phyloP scores from a whole-genome alignment of 37 sponge, comb jelly and placozoan species.

The Bolinopsis microptera region DNA sequence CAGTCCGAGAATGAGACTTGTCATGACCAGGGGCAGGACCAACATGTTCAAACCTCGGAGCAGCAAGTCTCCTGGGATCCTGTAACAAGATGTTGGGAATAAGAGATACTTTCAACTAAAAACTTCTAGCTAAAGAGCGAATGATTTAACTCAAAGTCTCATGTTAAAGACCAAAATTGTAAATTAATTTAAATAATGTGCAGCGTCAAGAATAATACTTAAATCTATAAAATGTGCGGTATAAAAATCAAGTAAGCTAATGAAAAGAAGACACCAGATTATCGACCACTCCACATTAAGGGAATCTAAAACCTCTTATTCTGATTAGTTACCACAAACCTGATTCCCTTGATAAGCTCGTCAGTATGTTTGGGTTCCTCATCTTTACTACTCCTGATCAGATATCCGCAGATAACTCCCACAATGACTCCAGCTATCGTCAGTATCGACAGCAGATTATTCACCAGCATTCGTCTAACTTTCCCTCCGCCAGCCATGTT shows the following conservation, averaged over 20 bases:
- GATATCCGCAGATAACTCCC: background rate
- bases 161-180: too few species aligned
- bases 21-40: constrained; percentile 87
- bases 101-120: too few species aligned
- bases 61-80: constrained; percentile 90
- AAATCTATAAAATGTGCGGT: too few species aligned
- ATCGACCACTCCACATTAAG: too few species aligned
- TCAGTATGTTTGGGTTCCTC: background rate
- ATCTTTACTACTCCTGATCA: background rate
- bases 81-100: constrained; percentile 68
- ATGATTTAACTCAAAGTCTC: too few species aligned
- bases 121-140: too few species aligned
- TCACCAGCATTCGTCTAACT: background rate
- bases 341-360: background rate
- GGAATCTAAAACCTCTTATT: too few species aligned
- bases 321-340: too few species aligned
- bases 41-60: constrained; percentile 87
- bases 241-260: too few species aligned
- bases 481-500: background rate
- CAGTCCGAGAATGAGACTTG: constrained; percentile 84
- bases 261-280: too few species aligned
- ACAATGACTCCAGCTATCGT: constrained; percentile 6
- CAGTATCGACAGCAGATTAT: background rate
- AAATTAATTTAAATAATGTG: too few species aligned
- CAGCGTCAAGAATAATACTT: too few species aligned